Conservation (phyloP, 2,888 invertebrate species). For the Sphaeridia pumilis region DNA sequence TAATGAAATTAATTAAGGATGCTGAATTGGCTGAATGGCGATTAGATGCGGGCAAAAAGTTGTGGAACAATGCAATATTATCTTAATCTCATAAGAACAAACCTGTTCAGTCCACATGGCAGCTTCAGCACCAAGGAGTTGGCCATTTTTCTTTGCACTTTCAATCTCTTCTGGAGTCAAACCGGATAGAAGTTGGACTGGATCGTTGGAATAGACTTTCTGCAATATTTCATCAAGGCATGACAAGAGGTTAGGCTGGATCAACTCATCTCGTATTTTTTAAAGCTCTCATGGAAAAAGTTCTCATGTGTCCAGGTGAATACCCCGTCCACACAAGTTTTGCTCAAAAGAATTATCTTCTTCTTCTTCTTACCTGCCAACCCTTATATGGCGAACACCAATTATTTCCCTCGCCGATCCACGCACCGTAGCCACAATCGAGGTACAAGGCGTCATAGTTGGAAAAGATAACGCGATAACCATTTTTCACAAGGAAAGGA, state of each 20-base stretch:
- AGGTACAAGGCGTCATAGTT: slow-evolving; percentile 78
- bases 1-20: not conserved
- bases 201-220: slow-evolving; percentile 62
- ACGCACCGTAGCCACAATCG: slow-evolving; percentile 73
- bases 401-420: slow-evolving; percentile 69
- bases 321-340: too few species aligned
- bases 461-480: slow-evolving; percentile 65
- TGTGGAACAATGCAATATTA: not conserved
- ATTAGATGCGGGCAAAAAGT: slow-evolving; percentile 1
- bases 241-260: too few species aligned
- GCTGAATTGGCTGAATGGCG: not conserved
- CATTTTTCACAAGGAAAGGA: slow-evolving; percentile 54
- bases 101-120: slow-evolving; percentile 76
- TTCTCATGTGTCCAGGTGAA: too few species aligned
- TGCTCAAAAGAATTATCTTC: too few species aligned
- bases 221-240: too few species aligned
- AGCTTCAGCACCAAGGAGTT: slow-evolving; percentile 60
- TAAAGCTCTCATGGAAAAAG: too few species aligned
- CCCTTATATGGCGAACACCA: slow-evolving; percentile 86
- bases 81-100: not conserved
- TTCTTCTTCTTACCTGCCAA: slow-evolving; percentile 53
- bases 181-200: slow-evolving; percentile 44
- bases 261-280: too few species aligned
- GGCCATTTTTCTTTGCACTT: slow-evolving; percentile 22
- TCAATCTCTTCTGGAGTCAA: slow-evolving; percentile 17